A percentile compares a stretch with the other conserved stretches of the same genome.
These are phyloP conservation scores for Australoheros scitulus DNA, from an alignment of 2,113 vertebrate species.

Conservation along the genomic window DNA sequence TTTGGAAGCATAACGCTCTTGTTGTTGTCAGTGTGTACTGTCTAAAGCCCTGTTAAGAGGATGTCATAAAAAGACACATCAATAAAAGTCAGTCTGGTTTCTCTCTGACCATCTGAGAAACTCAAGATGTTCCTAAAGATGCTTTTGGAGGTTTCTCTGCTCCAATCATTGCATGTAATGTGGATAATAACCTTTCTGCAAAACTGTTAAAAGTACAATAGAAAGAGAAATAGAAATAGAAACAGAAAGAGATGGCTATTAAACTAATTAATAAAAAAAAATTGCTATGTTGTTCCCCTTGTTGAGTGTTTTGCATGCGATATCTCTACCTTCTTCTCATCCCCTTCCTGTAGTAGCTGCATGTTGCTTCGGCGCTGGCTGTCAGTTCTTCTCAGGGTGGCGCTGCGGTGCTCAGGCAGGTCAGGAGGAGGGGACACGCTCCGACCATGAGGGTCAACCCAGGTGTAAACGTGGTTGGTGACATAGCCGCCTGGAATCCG, in stretches of 20 bases:
- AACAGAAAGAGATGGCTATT: not conserved
- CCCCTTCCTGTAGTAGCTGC: conserved; percentile 91
- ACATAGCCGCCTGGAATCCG: conserved; percentile 93
- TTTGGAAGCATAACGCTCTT: not conserved
- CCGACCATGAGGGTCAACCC: conserved; percentile 95
- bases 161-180: not conserved
- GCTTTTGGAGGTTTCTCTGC: not conserved
- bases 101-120: not conserved
- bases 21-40: not conserved
- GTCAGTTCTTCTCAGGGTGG: conserved; percentile 80
- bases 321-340: conserved; percentile 93
- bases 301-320: not conserved
- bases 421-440: conserved; percentile 89
- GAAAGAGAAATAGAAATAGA: no score
- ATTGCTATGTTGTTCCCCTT: not conserved
- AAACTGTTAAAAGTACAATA: not conserved
- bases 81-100: not conserved
- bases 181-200: not conserved
- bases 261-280: not conserved
- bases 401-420: conserved; percentile 83
- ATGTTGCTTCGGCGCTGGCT: conserved; percentile 89
- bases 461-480: conserved; percentile 98
- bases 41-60: not conserved
- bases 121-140: not conserved
- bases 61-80: not conserved